Evolutionary conservation across 2,888 invertebrate genomes (phyloP), one percentile per base, ranked within the genome.

Genomic region (Malthinus seriepunctatus): DNA sequence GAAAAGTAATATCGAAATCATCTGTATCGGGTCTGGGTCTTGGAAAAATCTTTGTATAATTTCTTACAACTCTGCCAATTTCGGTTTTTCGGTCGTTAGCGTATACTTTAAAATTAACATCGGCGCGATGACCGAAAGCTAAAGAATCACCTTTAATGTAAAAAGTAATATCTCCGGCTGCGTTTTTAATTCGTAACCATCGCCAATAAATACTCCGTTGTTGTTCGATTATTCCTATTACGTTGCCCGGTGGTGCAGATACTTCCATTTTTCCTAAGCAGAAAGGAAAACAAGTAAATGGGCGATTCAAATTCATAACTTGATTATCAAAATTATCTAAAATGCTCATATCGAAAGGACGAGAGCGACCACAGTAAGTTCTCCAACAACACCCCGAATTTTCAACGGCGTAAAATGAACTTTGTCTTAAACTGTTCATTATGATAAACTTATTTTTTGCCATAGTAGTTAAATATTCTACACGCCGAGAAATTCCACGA

Each of bases 391-490:
- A 88, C 71, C 88, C 88, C 53, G 88, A 91, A 60, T 92, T 89
- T 74, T 92, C 91, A n/a, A 85, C 83, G 3, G 90, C 89, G 67
- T 83, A 85, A 72, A 86, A 91, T 1, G 91, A 80, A 72, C 86
- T 86, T 74, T 90, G 88, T 0, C 90, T 89, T 49, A 84, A 74
- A 51, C 82, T 82, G 73, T 91, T 89, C 78, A 87, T 86, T 23
- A 93, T 80, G 34, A 87, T 86, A 75, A 89, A 94, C 75, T 91
- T 91, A 73, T 93, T 93, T 72, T 90, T 88, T 1, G 89, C 91
- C 79, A 88, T 91, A 8, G 90, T 90, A 60, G 86, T 85, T 60
- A 90, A 84, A 1, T 87, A 91, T 83, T 79, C 72, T 73, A 67
- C 32, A 51, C 45, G 51, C 71, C 90, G 89, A 11, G 89, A 84